phyloP scores from a whole-genome alignment of 2,888 invertebrate species.

The Drosophila lutescens region DNA sequence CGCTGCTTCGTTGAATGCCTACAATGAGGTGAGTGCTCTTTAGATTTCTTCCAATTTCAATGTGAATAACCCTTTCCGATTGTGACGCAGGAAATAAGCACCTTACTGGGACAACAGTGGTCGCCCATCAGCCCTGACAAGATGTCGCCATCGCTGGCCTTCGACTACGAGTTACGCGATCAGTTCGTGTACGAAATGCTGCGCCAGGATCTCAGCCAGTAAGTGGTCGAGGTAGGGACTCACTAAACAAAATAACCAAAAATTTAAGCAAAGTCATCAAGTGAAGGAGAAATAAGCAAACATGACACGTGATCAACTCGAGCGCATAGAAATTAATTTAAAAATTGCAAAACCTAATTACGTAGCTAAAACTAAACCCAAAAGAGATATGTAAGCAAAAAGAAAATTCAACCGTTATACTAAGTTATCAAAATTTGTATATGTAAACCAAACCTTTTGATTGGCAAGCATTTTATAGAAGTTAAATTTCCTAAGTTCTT shows the following conservation, averaged over 20 bases:
- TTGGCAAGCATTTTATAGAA: constrained; percentile 65
- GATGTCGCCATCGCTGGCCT: constrained; percentile 81
- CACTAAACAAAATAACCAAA: constrained; percentile 28
- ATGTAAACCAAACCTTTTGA: constrained; percentile 43
- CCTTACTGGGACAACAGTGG: constrained; percentile 83
- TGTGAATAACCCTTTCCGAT: not conserved
- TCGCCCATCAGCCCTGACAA: constrained; percentile 75
- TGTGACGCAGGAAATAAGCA: constrained; percentile 80
- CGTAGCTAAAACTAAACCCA: constrained; percentile 51
- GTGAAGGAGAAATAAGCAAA: constrained; percentile 18
- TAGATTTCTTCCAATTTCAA: not conserved
- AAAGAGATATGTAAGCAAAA: constrained; percentile 24
- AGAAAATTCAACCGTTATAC: constrained; percentile 25
- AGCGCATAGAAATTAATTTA: constrained; percentile 56
- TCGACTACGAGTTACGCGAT: constrained; percentile 82
- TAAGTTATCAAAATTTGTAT: constrained; percentile 48
- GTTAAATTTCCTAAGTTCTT: constrained; percentile 49
- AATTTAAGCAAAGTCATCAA: constrained; percentile 37
- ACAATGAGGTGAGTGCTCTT: constrained; percentile 67
- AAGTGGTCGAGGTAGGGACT: constrained; percentile 35
- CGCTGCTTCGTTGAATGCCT: constrained; percentile 57
- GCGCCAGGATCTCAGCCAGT: constrained; percentile 81
- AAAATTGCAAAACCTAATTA: constrained; percentile 47
- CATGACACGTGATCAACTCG: constrained; percentile 71
- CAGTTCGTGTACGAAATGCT: constrained; percentile 83